Percentiles rank a stretch among this genome's conserved stretches.
Conservation (phyloP, 1,140 invertebrate genomes). For the Anagrus nilaparvatae region DNA sequence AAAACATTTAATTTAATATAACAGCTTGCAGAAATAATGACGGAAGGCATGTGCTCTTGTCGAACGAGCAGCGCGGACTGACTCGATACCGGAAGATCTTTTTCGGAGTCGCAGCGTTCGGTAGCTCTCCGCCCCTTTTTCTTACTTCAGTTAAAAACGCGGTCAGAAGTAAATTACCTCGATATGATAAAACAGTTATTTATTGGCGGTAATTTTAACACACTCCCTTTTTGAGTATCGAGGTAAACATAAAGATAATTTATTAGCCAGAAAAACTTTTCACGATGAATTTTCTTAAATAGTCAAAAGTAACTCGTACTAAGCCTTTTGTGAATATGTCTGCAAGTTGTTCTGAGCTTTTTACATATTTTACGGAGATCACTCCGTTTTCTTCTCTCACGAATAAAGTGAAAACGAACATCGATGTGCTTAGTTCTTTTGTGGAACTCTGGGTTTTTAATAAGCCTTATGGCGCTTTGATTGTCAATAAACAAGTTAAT, state of each 20-base stretch:
- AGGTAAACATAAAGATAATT: slow-evolving; percentile 4
- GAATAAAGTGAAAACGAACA: slow-evolving; percentile 27
- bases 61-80: too few species aligned
- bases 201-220: slow-evolving; percentile 7
- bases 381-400: slow-evolving; percentile 17
- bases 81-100: too few species aligned
- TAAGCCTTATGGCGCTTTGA: slow-evolving; percentile 31
- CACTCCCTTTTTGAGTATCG: slow-evolving; percentile 9
- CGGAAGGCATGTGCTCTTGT: too few species aligned
- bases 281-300: neutral
- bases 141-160: too few species aligned
- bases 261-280: neutral
- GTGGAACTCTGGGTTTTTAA: slow-evolving; percentile 29
- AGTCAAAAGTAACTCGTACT: slow-evolving; percentile 8
- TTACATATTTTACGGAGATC: slow-evolving; percentile 10
- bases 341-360: slow-evolving; percentile 8
- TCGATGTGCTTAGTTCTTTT: slow-evolving; percentile 27
- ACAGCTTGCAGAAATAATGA: too few species aligned
- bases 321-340: slow-evolving; percentile 17
- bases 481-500: slow-evolving; percentile 21
- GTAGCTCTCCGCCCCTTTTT: too few species aligned
- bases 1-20: too few species aligned
- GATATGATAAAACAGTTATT: too few species aligned
- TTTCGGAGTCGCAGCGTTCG: too few species aligned
- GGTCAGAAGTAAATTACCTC: too few species aligned